Base-by-base conservation (phyloP, 2,113 vertebrate genomes). In the Clarias macrocephalus region DNA sequence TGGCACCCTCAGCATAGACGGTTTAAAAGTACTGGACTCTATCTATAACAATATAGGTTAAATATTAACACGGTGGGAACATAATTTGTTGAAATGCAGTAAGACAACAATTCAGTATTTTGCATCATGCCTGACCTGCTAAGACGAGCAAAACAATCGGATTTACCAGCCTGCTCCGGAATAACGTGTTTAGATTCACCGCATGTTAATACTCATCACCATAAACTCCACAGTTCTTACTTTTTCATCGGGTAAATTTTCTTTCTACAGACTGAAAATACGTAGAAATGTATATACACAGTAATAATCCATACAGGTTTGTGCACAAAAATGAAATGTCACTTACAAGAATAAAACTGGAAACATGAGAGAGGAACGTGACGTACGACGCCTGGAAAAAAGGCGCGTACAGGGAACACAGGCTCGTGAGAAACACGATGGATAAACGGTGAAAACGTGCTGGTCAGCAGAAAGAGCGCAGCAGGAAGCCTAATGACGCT, bases 401-500 rank as follows among this genome's bases (percentile, higher is more conserved):
- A 48, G 10, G 23, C 18, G 9, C 19, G 13, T n/a, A 80, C n/a
- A 42, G 33, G 25, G 52, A n/a, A n/a, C 16, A 63, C n/a, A 21
- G 37, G 33, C 86, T 88, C 37, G 62, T 80, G 65, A 84, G 54
- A 83, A 84, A 82, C 11, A 23, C 0, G 59, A 86, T 54, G 85
- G 30, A 75, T 82, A 88, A 80, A 88, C 33, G 3, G 12, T 48
- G 23, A 66, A 62, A 63, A 72, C 23, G 59, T 75, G 37, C 42
- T 28, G 57, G 79, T 88, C 86, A 89, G 83, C 88, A 89, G 75
- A 72, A 72, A 10, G 54, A 57, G 2, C n/a, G 1, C 13, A 33
- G 16, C 28, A 59, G 54, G 30, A 56, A 70, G 52, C 65, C 28
- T 83, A 59, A 79, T 57, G 48, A 88, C 30, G 86, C 81, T 65